phyloP scores from a whole-genome alignment of 2,888 invertebrate species.

The Spisula solida region DNA sequence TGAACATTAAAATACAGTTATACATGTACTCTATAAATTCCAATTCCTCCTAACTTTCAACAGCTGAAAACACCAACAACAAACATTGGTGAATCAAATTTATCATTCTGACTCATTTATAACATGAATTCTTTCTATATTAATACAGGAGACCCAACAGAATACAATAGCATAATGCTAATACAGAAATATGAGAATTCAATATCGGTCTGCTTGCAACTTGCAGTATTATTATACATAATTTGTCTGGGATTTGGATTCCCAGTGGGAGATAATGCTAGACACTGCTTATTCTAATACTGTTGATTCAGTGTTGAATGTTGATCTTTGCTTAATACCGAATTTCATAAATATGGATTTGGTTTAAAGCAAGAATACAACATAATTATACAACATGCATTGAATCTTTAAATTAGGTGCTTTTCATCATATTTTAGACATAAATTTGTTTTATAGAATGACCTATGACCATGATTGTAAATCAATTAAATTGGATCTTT shows the following conservation, averaged over 20 bases:
- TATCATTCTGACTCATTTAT: neutral
- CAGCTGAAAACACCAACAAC: neutral
- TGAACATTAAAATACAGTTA: neutral
- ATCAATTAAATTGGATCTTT: too few species aligned
- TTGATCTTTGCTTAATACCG: constrained; percentile 1
- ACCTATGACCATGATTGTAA: too few species aligned
- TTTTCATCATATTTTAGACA: neutral
- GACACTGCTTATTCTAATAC: constrained; percentile 14
- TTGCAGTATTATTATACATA: constrained; percentile 20
- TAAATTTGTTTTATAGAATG: too few species aligned
- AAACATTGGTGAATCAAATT: neutral
- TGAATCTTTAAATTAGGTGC: neutral
- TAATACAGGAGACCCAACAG: constrained; percentile 1
- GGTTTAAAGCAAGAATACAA: neutral
- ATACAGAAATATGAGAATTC: constrained; percentile 14
- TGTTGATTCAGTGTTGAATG: neutral
- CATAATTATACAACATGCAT: neutral
- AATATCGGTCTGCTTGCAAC: constrained; percentile 8
- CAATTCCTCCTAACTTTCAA: neutral
- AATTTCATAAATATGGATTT: constrained; percentile 21
- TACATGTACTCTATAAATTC: neutral
- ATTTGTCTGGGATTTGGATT: constrained; percentile 16
- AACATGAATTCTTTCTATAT: neutral
- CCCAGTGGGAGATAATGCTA: neutral
- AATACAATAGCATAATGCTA: constrained; percentile 22